Evolutionary conservation across 92 coral and sea anemone species (phyloP).

Genomic region (Zoanthus sociatus): DNA sequence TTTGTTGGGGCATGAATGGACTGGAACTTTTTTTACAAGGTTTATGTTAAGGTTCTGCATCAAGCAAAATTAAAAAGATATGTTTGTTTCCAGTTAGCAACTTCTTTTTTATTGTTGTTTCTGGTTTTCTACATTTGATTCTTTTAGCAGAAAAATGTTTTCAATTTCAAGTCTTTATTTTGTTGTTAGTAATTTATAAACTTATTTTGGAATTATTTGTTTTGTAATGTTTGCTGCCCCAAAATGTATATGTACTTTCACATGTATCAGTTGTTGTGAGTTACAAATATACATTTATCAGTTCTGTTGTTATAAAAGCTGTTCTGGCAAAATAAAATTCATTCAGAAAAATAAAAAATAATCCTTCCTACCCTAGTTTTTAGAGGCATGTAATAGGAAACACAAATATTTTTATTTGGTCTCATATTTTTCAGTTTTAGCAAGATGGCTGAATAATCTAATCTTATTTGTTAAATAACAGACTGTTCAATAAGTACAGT

Average conservation of each 20-base stretch:
- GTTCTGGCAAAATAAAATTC: not conserved
- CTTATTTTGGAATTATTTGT: not conserved
- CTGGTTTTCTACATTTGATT: no score
- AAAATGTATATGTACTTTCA: not conserved
- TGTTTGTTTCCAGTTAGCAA: not conserved
- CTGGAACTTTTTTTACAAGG: not conserved
- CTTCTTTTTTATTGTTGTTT: not conserved
- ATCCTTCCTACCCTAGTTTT: no score
- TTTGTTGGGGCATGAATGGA: not conserved
- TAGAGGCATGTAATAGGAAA: no score
- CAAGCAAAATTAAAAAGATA: not conserved
- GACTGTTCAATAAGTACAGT: not conserved
- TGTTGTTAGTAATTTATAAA: not conserved
- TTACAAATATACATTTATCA: not conserved
- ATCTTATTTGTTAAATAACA: not conserved
- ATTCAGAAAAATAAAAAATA: not conserved
- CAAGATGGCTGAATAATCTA: not conserved
- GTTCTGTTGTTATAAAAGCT: not conserved
- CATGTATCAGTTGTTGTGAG: not conserved
- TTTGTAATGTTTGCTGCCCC: conserved; percentile 1
- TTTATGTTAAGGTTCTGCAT: not conserved
- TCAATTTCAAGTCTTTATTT: no score
- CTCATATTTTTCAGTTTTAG: conserved; percentile 1
- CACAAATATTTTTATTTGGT: not conserved
- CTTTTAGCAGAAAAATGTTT: no score